A percentile compares a stretch with the other conserved stretches of the same genome.
These are phyloP conservation scores for Orius insidiosus DNA, from an alignment of 1,140 invertebrate species.

Conservation along the genomic window DNA sequence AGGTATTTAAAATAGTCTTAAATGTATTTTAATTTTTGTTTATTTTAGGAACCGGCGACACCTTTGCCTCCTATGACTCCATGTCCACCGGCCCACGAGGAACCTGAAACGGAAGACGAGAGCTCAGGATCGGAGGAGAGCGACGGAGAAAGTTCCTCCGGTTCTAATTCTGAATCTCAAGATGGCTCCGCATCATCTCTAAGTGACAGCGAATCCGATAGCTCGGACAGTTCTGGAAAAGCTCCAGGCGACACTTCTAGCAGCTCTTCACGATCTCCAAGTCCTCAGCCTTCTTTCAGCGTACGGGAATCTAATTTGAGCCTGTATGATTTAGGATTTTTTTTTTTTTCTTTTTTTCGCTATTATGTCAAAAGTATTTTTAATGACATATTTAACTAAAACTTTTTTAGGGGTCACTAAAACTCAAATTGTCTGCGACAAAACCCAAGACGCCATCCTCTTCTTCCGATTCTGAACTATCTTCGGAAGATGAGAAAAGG, in stretches of 20 bases:
- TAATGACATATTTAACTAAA: neutral
- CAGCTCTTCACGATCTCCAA: conserved; percentile 17
- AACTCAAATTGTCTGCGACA: conserved; percentile 21
- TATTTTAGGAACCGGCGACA: conserved; percentile 19
- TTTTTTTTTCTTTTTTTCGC: conserved; percentile 3
- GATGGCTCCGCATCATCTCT: conserved; percentile 16
- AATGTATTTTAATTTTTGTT: conserved; percentile 1
- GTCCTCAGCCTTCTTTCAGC: conserved; percentile 19
- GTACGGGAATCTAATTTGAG: conserved; percentile 28
- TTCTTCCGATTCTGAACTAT: conserved; percentile 3
- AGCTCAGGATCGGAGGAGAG: conserved; percentile 14
- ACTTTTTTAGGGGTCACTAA: conserved; percentile 20
- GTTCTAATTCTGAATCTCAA: conserved; percentile 18
- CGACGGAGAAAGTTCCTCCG: conserved; percentile 20
- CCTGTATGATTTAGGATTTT: conserved; percentile 17
- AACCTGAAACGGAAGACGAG: conserved; percentile 12
- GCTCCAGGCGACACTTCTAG: conserved; percentile 2
- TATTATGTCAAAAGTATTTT: no score
- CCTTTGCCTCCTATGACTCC: conserved; percentile 18
- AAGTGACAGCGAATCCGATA: conserved; percentile 16
- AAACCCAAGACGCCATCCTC: conserved; percentile 16
- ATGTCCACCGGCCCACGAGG: conserved; percentile 11
- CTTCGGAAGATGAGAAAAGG: conserved; percentile 9
- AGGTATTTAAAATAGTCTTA: conserved; percentile 21
- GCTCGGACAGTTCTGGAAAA: conserved; percentile 9